Evolutionary conservation across 2,797 vertebrate genomes (phyloP), one percentile per base, ranked within the genome.

Genomic region (Gouania willdenowi): DNA sequence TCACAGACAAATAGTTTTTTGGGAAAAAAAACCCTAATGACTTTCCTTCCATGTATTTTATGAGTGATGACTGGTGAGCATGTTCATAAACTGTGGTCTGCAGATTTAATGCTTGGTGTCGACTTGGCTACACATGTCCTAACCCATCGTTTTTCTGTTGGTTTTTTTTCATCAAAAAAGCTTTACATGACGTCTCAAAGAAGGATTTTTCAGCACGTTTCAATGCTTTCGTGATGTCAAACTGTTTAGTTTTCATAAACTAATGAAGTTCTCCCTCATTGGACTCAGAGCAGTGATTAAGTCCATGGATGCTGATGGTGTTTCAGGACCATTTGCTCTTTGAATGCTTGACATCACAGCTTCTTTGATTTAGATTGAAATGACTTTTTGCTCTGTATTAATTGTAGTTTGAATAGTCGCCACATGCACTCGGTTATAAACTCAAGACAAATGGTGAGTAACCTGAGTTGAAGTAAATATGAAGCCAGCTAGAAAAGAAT

Each of bases 231-330:
- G 82, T 87, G 79, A 84, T 60, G 75, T 64, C 43, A 52, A 56
- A 57, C 36, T 89, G 82, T 89, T 89, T 87, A 82, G 65, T 41
- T 85, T 87, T 86, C 82, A 82, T 83, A 80, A 84, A 84, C 74
- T 54, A 80, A 82, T 80, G 67, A 73, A 77, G 77, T 77, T 60
- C 64, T 64, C 71, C 64, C 20, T 55, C 54, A 66, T 64, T 48
- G 45, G 70, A 59, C 58, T 61, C 45, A 59, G 49, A 74, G 70
- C 33, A 41, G 66, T 82, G 70, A 77, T 79, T 75, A 79, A 69
- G 69, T 62, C 62, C 71, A 78, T 40, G 62, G 48, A 63, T 46
- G 35, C 35, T 41, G 25, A 28, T 18, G 40, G 42, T 51, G 27
- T 43, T 38, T 47, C 12, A 71, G 62, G 55, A 59, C 46, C 31